Evolutionary conservation across 2,888 invertebrate genomes (phyloP), one percentile per base, ranked within the genome.

Genomic region (Drosophila nigricruria): DNA sequence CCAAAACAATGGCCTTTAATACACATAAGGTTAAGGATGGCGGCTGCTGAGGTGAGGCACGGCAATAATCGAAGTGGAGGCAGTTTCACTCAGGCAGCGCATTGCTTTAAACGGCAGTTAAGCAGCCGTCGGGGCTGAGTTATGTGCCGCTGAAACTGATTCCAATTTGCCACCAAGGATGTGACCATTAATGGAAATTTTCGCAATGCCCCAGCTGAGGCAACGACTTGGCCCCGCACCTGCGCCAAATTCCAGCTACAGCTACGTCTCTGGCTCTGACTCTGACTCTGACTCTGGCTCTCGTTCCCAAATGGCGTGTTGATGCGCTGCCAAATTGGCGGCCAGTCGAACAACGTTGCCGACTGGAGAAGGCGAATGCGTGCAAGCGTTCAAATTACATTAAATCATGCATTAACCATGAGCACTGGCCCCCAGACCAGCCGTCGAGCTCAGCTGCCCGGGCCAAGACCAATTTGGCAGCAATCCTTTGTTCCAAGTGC

Each of bases 341-440:
- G 43, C 65, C 62, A 54, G 59, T 49, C 64, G 60, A 36, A 53
- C 40, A 57, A 45, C 53, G 40, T 43, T 52, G 73, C 56, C 42
- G 61, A 72, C 59, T 69, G 73, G 52, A 45, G 5, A n/a, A 32
- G 18, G 30, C 34, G 73, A 79, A 76, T 70, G 81, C 88, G 89
- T 87, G 82, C 80, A 84, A 88, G 85, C 78, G 70, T 74, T 74
- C 71, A 82, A 90, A 90, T 84, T 82, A 80, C 81, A 79, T 86
- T 90, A 84, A 85, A 89, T 91, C 92, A 91, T 92, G 88, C 87
- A 91, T 90, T 89, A 91, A 90, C 82, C 91, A 91, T 91, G 91
- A 91, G 91, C 75, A 23, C 65, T 56, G 57, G 20, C 45, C 50
- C 52, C 25, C 47, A 25, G 52, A 36, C 12, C 36, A 9, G n/a